Evolutionary conservation across 2,888 invertebrate genomes (phyloP).

Genomic region (Diarsia rubi): DNA sequence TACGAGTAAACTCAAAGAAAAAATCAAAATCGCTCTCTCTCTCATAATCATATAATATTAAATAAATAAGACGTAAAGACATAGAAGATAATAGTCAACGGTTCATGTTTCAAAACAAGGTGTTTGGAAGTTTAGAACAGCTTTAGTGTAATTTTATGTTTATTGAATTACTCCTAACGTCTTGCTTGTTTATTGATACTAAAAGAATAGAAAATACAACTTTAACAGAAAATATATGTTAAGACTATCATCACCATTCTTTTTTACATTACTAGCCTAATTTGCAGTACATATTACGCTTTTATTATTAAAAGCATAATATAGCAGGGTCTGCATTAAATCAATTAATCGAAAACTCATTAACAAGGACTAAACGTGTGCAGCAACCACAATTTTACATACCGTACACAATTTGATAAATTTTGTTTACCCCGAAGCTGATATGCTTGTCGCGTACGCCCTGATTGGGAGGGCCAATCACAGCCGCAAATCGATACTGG

Average conservation of each 20-base stretch:
- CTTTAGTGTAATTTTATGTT: conserved; percentile 30
- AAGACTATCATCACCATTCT: conserved; percentile 1
- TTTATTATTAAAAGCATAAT: neutral
- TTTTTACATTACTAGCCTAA: neutral
- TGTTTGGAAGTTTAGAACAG: conserved; percentile 26
- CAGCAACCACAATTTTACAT: conserved; percentile 39
- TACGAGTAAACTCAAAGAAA: neutral
- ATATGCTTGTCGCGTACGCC: conserved; percentile 72
- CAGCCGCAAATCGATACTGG: conserved; percentile 66
- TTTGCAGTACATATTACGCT: neutral
- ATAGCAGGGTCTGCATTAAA: neutral
- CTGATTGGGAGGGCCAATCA: conserved; percentile 74
- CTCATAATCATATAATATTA: conserved; percentile 3
- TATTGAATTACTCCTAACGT: conserved; percentile 16
- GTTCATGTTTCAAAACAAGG: conserved; percentile 36
- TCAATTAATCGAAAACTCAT: conserved; percentile 53
- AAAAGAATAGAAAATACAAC: conserved; percentile 8
- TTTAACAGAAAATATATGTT: conserved; percentile 3
- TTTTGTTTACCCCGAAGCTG: conserved; percentile 65
- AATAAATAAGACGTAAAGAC: conserved; percentile 15
- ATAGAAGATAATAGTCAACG: conserved; percentile 10
- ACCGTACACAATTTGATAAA: conserved; percentile 67
- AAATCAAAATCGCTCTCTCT: too few relatives aligned
- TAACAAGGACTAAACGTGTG: conserved; percentile 51
- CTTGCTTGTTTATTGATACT: conserved; percentile 18